phyloP scores from a whole-genome alignment of 2,113 vertebrate genomes.

The Podocnemis expansa region DNA sequence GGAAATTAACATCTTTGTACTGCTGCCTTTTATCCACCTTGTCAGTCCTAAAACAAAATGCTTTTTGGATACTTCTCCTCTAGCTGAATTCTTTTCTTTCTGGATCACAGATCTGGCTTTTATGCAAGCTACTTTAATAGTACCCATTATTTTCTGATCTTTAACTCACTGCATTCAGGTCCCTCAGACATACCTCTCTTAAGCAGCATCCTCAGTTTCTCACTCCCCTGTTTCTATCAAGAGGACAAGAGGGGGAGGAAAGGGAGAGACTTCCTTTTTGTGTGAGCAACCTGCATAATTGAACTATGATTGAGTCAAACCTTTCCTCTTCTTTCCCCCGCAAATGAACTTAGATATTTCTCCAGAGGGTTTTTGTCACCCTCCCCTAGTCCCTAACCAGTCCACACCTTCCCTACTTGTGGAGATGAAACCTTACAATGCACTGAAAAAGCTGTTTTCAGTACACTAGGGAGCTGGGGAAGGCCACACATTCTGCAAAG shows the following conservation, averaged over 20 bases:
- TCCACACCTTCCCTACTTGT: not conserved
- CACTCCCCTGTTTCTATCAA: not conserved
- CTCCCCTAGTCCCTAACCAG: not conserved
- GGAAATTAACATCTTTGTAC: not conserved
- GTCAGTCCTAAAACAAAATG: not conserved
- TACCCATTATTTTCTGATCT: not conserved
- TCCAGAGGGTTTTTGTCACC: not conserved
- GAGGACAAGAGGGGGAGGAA: not conserved
- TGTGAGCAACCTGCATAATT: not conserved
- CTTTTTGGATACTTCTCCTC: not conserved
- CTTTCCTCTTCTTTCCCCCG: not conserved
- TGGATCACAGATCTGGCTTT: not conserved
- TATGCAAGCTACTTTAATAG: not conserved
- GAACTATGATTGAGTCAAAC: not conserved
- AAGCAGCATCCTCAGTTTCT: not conserved
- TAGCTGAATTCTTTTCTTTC: not conserved
- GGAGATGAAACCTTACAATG: not conserved
- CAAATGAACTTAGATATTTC: not conserved
- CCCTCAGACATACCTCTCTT: not conserved
- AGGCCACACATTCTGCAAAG: not conserved
- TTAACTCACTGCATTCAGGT: not conserved
- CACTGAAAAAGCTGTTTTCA: accelerated
- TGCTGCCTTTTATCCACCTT: constrained; percentile 7
- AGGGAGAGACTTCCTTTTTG: not conserved
- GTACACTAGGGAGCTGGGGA: not conserved